A percentile compares a stretch with the other conserved stretches of the same genome.
phyloP scores from a whole-genome alignment of 2,797 vertebrate genomes.

The Melanotaenia nigrans region DNA sequence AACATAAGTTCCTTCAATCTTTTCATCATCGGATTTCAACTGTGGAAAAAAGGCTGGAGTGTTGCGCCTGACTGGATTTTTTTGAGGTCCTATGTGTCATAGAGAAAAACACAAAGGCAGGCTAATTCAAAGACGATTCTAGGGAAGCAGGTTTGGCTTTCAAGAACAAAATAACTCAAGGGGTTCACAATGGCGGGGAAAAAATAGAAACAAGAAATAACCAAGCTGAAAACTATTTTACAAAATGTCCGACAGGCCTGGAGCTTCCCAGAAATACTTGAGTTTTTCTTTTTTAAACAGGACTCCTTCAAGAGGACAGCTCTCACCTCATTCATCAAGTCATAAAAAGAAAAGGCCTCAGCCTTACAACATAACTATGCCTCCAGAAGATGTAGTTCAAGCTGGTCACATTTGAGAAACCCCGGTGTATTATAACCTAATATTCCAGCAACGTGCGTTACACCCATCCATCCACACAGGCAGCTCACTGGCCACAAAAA shows the following conservation, averaged over 20 bases:
- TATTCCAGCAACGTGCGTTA: constrained; percentile 44
- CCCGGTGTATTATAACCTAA: constrained; percentile 41
- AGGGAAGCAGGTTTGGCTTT: constrained; percentile 46
- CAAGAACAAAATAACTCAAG: constrained; percentile 53
- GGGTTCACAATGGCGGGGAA: constrained; percentile 37
- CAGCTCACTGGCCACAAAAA: constrained; percentile 53
- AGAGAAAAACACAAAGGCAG: constrained; percentile 18
- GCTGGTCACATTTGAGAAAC: constrained; percentile 31
- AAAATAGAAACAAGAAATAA: neutral
- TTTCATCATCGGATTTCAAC: constrained; percentile 19
- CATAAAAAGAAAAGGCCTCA: constrained; percentile 4
- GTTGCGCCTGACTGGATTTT: constrained; percentile 35
- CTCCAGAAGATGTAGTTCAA: constrained; percentile 1
- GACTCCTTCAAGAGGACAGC: constrained; percentile 1
- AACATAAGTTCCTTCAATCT: constrained; percentile 48
- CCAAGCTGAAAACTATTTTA: neutral
- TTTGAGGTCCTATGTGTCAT: constrained; percentile 51
- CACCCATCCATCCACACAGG: constrained; percentile 40
- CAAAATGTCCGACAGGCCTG: constrained; percentile 24
- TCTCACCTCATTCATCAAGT: neutral
- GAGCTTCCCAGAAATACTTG: constrained; percentile 1
- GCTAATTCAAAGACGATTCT: constrained; percentile 64
- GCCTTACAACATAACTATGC: constrained; percentile 7
- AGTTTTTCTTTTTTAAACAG: constrained; percentile 19
- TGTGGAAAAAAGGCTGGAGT: constrained; percentile 12